A percentile compares a stretch with the other conserved stretches of the same genome.
These are phyloP conservation scores for Malurus cyaneus DNA, from an alignment of 2,113 vertebrate genomes.

Conservation along the genomic window DNA sequence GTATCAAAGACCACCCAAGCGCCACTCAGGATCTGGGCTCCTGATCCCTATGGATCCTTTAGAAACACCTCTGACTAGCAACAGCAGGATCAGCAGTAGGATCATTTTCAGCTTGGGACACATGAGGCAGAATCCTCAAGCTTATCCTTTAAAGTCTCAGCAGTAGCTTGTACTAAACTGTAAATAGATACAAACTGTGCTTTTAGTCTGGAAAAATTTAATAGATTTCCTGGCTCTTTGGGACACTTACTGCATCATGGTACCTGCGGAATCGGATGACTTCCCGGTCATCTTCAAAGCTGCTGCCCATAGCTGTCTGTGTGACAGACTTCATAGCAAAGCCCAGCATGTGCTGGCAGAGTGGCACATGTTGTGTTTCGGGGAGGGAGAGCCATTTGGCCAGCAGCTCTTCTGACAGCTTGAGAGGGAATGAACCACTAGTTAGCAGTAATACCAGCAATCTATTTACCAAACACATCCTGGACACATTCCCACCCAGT, in stretches of 20 bases:
- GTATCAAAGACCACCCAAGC: not conserved
- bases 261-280: slow-evolving; percentile 91
- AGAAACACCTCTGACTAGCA: not conserved
- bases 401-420: slow-evolving; percentile 91
- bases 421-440: slow-evolving; percentile 46
- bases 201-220: not conserved
- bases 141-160: not conserved
- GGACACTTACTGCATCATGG: slow-evolving; percentile 85
- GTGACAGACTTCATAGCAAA: slow-evolving; percentile 93
- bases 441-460: not conserved
- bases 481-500: not conserved
- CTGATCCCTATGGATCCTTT: not conserved
- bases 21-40: not conserved
- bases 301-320: slow-evolving; percentile 86
- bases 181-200: not conserved
- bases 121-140: not conserved
- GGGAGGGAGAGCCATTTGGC: slow-evolving; percentile 89
- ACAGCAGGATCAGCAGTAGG: not conserved
- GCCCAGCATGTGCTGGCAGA: slow-evolving; percentile 91
- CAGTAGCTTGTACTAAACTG: not conserved
- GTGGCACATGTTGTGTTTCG: slow-evolving; percentile 86
- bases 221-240: not conserved
- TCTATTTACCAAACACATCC: slow-evolving; percentile 29
- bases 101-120: not conserved
- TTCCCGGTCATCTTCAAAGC: slow-evolving; percentile 83